Base-by-base conservation (phyloP, 2,888 invertebrate species). In the Encarsia formosa region DNA sequence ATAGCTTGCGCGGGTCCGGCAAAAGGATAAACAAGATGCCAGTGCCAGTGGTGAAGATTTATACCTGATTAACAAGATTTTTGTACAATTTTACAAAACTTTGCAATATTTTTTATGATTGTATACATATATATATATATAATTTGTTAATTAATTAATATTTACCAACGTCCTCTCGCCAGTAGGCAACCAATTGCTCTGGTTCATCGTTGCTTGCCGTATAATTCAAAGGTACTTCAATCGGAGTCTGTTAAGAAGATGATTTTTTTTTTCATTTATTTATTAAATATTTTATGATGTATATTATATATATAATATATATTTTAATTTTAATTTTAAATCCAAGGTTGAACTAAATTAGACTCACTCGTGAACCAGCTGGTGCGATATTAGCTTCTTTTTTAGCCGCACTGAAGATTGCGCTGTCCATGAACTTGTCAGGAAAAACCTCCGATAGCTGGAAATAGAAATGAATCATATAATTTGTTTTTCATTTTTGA, bases 1-100 rank as follows among this genome's bases (percentile, higher is more conserved):
- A 89, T 87, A 38, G 88, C 81, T 34, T 75, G 72, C 60, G 80
- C 76, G 1, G 80, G 74, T 0, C 84, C 81, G 61, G 85, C 84
- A 70, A 85, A 85, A 0, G 91, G 91, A 71, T 90, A 91, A 2
- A 91, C 89, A 60, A 91, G 78, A 72, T 91, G 91, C 91, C 91
- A 91, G 69, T 91, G 91, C 91, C 91, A 91, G 69, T 91, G 91
- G 70, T 91, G 91, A 44, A 88, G 82, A 75, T 91, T 91, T 61
- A 91, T 26, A 4, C n/a, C n/a, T n/a, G n/a, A n/a, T n/a, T n/a
- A n/a, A n/a, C n/a, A n/a, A n/a, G n/a, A n/a, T n/a, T n/a, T n/a
- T n/a, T n/a, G n/a, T n/a, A n/a, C n/a, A n/a, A n/a, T n/a, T n/a
- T n/a, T n/a, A n/a, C n/a, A n/a, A n/a, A n/a, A n/a, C n/a, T n/a